Percentiles rank a stretch among this genome's conserved stretches.
These are phyloP conservation scores for Idaea dimidiata DNA, from an alignment of 2,888 invertebrate species.

Conservation along the genomic window DNA sequence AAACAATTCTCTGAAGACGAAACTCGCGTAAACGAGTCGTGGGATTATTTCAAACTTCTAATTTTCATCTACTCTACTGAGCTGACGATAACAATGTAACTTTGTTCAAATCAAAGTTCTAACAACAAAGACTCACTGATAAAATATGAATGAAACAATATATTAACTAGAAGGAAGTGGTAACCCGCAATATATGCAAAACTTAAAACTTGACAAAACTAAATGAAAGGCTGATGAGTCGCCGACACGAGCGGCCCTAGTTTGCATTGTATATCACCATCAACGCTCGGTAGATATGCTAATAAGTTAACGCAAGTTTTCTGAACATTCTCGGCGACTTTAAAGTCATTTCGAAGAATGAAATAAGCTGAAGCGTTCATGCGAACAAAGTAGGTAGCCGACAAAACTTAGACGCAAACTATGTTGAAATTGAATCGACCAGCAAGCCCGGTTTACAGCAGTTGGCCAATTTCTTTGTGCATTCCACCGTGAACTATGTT, in stretches of 20 bases:
- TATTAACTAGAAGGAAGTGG: background rate
- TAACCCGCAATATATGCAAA: background rate
- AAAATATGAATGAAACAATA: constrained; percentile 2
- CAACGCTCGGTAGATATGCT: constrained; percentile 23
- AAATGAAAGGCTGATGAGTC: constrained; percentile 4
- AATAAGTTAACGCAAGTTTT: constrained; percentile 26
- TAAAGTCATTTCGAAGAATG: constrained; percentile 18
- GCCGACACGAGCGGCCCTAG: constrained; percentile 5
- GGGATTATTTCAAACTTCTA: background rate
- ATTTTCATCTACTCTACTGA: background rate
- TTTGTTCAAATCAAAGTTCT: background rate
- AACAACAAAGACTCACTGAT: background rate
- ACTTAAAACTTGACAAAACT: constrained; percentile 3
- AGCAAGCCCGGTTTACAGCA: constrained; percentile 22
- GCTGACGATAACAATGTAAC: background rate
- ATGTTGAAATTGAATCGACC: constrained; percentile 26
- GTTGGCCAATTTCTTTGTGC: constrained; percentile 28
- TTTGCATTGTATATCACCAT: constrained; percentile 14
- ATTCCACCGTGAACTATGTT: constrained; percentile 23
- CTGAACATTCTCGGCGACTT: constrained; percentile 19
- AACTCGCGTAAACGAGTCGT: background rate
- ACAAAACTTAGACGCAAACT: constrained; percentile 23
- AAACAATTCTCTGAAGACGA: background rate
- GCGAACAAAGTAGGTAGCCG: constrained; percentile 19
- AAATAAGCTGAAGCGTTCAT: constrained; percentile 20